Base-by-base conservation (phyloP, 2,888 invertebrate genomes). In the Matsumyia berberina region DNA sequence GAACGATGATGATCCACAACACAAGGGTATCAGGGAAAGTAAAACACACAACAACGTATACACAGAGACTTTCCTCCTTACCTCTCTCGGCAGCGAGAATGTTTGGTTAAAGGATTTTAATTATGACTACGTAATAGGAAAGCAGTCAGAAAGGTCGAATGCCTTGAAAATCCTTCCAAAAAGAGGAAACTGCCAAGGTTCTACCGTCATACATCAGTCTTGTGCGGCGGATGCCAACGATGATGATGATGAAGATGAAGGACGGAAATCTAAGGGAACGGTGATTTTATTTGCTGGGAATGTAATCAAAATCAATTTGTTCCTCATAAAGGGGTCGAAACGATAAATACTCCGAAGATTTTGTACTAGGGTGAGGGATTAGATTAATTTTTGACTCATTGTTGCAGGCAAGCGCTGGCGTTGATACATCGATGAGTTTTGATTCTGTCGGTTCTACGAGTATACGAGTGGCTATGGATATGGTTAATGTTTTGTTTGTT, bases 261-360 rank as follows among this genome's bases (percentile, higher is more conserved):
- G 60, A 60, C 57, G 33, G n/a, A 58, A n/a, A 44, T 44, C 49
- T 79, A 35, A 72, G 39, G 72, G 72, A 66, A 42, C 42, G 78
- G 46, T 57, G 72, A 82, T 72, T 72, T 53, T 5, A 46, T 67
- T 60, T 62, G 42, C 39, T 37, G 62, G 49, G 60, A 73, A 73
- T 73, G 82, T 78, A 83, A 78, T 83, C 73, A 83, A 78, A 83
- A 83, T 73, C 82, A 78, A 72, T 83, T 83, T 67, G 44, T 39
- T 73, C 17, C 33, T 12, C 66, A 29, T 78, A 53, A 60, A 46
- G 67, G 66, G 53, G 44, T 66, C 12, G n/a, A 19, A 39, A 37
- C 51, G 57, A 55, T 78, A 55, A 46, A 66, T 82, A 42, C 44
- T 70, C 35, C 9, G 5, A 46, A 19, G 37, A 53, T 51, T 39